These are phyloP conservation scores for Alethe diademata DNA, from an alignment of 2,113 vertebrate species.

Conservation along the genomic window DNA sequence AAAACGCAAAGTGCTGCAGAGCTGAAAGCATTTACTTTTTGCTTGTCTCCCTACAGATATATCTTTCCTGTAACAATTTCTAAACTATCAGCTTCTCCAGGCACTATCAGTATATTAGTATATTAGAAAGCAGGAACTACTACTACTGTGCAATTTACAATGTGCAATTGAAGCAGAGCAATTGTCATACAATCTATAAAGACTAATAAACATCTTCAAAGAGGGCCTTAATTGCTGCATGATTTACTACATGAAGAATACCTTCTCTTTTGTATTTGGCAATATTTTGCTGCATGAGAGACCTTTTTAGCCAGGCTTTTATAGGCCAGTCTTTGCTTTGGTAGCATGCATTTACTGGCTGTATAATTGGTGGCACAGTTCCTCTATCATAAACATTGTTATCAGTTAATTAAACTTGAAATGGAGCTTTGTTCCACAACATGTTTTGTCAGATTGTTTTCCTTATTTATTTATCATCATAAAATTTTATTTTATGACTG, in stretches of 20 bases:
- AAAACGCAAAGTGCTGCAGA: conserved; percentile 21
- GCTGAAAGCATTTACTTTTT: conserved; percentile 11
- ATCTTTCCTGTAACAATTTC: not conserved
- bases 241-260: conserved; percentile 49
- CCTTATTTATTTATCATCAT: conserved; percentile 87
- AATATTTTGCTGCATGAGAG: conserved; percentile 38
- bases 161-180: not conserved
- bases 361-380: conserved; percentile 85
- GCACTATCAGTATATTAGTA: not conserved
- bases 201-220: conserved; percentile 16
- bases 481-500: conserved; percentile 85
- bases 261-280: conserved; percentile 39
- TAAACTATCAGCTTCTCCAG: conserved; percentile 12
- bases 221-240: conserved; percentile 59
- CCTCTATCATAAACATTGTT: conserved; percentile 85
- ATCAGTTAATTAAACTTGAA: conserved; percentile 88
- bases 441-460: conserved; percentile 82
- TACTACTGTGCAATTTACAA: conserved; percentile 43
- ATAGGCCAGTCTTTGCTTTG: conserved; percentile 62
- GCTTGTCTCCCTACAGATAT: not conserved
- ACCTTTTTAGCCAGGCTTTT: conserved; percentile 62
- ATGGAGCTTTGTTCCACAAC: conserved; percentile 81
- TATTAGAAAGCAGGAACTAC: conserved; percentile 37
- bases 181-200: conserved; percentile 55
- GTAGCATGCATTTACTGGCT: conserved; percentile 75